Evolutionary conservation across 2,797 vertebrate species (phyloP).

Genomic region (Prunella strophiata): DNA sequence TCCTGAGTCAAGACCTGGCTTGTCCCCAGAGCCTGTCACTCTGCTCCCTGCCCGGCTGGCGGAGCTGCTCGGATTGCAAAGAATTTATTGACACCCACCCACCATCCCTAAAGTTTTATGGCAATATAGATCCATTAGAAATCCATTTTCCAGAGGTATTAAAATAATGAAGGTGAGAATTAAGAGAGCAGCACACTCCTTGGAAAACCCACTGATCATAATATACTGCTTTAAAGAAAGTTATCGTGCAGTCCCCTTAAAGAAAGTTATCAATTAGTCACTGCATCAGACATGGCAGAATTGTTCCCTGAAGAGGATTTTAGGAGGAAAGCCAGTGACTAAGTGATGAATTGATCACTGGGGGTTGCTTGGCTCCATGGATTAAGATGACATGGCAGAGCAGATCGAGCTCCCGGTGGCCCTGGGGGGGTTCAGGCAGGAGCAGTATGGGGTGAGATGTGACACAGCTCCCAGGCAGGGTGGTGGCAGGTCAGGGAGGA

Average conservation of each 20-base stretch:
- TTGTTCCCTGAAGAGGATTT: constrained; percentile 65
- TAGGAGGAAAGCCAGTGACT: constrained; percentile 13
- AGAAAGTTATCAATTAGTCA: constrained; percentile 64
- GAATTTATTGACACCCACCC: constrained; percentile 59
- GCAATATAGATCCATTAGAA: constrained; percentile 54
- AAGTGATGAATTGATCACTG: constrained; percentile 24
- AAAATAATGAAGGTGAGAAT: constrained; percentile 66
- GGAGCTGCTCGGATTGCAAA: not conserved
- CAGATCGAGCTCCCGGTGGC: not conserved
- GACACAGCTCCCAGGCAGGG: not conserved
- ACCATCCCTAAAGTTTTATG: constrained; percentile 50
- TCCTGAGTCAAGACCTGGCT: constrained; percentile 24
- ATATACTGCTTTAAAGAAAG: constrained; percentile 52
- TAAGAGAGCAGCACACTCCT: constrained; percentile 14
- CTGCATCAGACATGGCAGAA: constrained; percentile 23
- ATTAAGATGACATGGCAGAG: not conserved
- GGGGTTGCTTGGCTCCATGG: not conserved
- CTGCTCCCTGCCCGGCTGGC: not conserved
- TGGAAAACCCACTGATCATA: constrained; percentile 36
- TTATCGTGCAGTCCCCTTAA: constrained; percentile 36
- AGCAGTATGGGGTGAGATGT: not conserved
- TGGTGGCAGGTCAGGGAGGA: not conserved
- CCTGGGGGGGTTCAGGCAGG: not conserved
- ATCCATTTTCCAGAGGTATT: constrained; percentile 61
- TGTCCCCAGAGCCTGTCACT: not conserved